Conservation (phyloP, 2,113 vertebrate species). For the Glareola pratincola region DNA sequence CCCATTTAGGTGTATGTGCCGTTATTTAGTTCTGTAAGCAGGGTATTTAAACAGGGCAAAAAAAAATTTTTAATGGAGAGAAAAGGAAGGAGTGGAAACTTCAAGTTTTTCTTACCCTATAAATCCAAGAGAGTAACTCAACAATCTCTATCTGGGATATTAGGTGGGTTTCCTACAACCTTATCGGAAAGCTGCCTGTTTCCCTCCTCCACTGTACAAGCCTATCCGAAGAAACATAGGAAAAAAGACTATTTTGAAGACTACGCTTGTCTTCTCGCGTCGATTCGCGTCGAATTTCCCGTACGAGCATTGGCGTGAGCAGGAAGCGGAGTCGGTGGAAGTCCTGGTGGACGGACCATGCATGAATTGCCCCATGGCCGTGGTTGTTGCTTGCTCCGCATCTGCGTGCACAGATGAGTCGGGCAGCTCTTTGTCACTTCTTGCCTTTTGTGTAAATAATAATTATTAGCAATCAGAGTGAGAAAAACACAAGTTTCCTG, state of each 20-base stretch:
- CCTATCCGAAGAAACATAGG: accelerated
- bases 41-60: neutral
- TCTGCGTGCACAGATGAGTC: accelerated
- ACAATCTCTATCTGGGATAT: too few species aligned
- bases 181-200: neutral
- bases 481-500: too few species aligned
- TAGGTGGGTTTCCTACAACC: neutral
- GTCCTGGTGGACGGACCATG: accelerated
- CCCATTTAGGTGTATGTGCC: neutral
- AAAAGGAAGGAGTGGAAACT: neutral
- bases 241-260: neutral
- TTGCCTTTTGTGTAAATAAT: neutral
- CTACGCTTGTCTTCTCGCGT: too few species aligned
- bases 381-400: accelerated
- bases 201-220: accelerated
- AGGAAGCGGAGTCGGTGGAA: accelerated
- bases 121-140: neutral
- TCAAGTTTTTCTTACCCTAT: neutral
- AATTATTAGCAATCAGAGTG: neutral
- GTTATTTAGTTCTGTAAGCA: neutral
- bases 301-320: too few species aligned
- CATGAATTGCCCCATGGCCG: accelerated
- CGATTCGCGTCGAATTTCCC: too few species aligned
- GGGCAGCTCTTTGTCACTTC: neutral
- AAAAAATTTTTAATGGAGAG: neutral